Evolutionary conservation across 2,888 invertebrate genomes (phyloP).

Genomic region (Archaeoteleia sp.): DNA sequence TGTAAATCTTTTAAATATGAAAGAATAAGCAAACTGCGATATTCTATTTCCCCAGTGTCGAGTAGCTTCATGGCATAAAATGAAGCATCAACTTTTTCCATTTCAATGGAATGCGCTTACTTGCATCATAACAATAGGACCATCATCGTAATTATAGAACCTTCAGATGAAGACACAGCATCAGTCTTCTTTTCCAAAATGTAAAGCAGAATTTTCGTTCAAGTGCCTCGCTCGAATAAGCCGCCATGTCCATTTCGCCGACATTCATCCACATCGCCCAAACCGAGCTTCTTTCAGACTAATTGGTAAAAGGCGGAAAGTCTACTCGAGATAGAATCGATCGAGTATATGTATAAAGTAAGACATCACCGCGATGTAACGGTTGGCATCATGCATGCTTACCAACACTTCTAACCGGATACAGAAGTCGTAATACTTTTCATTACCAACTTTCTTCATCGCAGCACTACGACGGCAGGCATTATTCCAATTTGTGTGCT

Average conservation of each 20-base stretch:
- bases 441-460: no score
- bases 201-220: conserved; percentile 23
- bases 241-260: background rate
- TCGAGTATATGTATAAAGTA: background rate
- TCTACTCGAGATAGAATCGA: conserved; percentile 5
- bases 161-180: no score
- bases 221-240: conserved; percentile 24
- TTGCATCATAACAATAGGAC: conserved; percentile 12
- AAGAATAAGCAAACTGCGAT: conserved; percentile 20
- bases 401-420: no score
- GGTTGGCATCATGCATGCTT: no score
- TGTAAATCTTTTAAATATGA: conserved; percentile 18
- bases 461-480: no score
- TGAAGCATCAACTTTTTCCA: conserved; percentile 10
- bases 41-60: conserved; percentile 18
- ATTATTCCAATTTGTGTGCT: no score
- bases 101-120: conserved; percentile 24
- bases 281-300: conserved; percentile 14
- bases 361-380: background rate
- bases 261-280: conserved; percentile 16
- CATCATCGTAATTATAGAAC: conserved; percentile 16
- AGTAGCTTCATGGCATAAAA: no score
- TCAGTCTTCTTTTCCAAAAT: no score
- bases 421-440: no score
- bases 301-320: conserved; percentile 9